These are phyloP conservation scores for Cryptoprocta ferox DNA, from an alignment of 2,797 vertebrate species.

Conservation along the genomic window DNA sequence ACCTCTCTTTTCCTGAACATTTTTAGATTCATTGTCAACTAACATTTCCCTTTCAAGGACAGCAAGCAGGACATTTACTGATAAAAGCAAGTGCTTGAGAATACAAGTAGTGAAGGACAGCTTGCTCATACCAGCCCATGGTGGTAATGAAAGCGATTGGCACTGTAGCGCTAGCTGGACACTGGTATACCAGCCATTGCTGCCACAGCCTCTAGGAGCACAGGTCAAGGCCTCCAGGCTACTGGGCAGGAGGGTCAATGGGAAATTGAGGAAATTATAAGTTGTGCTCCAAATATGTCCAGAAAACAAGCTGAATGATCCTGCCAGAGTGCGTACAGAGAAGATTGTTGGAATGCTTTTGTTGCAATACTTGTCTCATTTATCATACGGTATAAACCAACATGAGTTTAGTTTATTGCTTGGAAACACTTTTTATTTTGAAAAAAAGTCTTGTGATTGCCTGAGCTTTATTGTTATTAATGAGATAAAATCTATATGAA, in stretches of 20 bases:
- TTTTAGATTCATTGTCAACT: background rate
- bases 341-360: background rate
- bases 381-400: background rate
- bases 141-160: background rate
- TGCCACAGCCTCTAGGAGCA: background rate
- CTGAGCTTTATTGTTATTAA: background rate
- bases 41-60: background rate
- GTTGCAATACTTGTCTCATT: background rate
- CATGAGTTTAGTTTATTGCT: slow-evolving; percentile 34
- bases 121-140: background rate
- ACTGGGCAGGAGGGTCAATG: background rate
- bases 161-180: background rate
- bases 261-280: background rate
- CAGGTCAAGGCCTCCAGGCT: background rate
- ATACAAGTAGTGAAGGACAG: background rate
- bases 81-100: background rate
- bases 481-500: slow-evolving; percentile 28
- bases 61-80: background rate
- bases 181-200: background rate
- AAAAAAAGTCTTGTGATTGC: background rate
- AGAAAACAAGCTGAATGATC: background rate
- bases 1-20: background rate
- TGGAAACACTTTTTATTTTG: background rate
- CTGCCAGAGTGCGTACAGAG: background rate
- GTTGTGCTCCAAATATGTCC: background rate